Conservation (phyloP, 2,797 vertebrate genomes). For the Microchirus variegatus region DNA sequence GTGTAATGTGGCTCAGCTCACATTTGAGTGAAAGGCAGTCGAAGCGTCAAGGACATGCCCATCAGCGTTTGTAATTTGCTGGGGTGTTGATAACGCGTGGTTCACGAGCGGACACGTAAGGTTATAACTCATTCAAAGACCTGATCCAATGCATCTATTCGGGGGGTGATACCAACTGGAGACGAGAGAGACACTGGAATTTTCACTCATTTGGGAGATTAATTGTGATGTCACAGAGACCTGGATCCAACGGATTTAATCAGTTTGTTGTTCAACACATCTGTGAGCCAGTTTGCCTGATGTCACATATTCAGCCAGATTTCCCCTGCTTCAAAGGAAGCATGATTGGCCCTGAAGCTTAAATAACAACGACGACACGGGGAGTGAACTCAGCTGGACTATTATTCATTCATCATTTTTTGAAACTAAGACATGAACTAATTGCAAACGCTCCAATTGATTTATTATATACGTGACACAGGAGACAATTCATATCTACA, state of each 20-base stretch:
- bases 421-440: too few species aligned
- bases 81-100: constrained; percentile 57
- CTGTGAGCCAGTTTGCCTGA: constrained; percentile 66
- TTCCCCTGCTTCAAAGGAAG: constrained; percentile 51
- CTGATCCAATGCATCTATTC: constrained; percentile 72
- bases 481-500: too few species aligned
- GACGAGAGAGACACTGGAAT: constrained; percentile 67
- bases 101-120: constrained; percentile 62
- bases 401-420: not conserved
- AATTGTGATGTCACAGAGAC: constrained; percentile 72
- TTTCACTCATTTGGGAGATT: constrained; percentile 76
- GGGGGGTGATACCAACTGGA: constrained; percentile 48
- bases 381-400: constrained; percentile 21
- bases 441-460: too few species aligned
- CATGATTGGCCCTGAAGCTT: constrained; percentile 43
- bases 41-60: constrained; percentile 51
- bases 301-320: constrained; percentile 65
- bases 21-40: constrained; percentile 38
- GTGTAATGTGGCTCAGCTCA: not conserved
- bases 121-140: constrained; percentile 66
- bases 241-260: constrained; percentile 68
- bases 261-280: constrained; percentile 70
- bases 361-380: constrained; percentile 46
- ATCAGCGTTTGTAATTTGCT: constrained; percentile 60
- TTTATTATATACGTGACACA: too few species aligned